Evolutionary conservation across 1,140 invertebrate genomes (phyloP).

Genomic region (Drosophila biarmipes): DNA sequence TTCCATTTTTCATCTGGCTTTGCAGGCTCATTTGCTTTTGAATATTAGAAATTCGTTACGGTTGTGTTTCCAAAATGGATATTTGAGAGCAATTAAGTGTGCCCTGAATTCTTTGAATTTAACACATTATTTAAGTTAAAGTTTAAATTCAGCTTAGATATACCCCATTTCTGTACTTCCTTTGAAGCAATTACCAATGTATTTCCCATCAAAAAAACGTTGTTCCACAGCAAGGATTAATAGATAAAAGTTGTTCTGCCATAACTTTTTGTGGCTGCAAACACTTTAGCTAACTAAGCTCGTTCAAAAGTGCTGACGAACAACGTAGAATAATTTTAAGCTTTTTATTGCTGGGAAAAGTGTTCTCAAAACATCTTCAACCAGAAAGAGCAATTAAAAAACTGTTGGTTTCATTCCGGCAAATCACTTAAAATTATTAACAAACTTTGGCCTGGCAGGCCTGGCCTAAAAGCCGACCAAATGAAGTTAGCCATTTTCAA

Average conservation of each 20-base stretch:
- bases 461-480: conserved; percentile 30
- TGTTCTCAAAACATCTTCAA: conserved; percentile 11
- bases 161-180: background rate
- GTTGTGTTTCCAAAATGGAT: background rate
- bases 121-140: too few relatives aligned
- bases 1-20: background rate
- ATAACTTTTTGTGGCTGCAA: background rate
- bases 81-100: background rate
- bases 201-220: background rate
- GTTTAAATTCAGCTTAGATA: background rate
- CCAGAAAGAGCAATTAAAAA: conserved; percentile 58
- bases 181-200: background rate
- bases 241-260: background rate
- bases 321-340: conserved; percentile 1
- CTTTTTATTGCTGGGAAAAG: too few relatives aligned
- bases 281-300: conserved; percentile 5
- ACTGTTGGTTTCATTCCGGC: conserved; percentile 53
- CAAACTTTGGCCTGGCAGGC: conserved; percentile 28
- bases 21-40: background rate
- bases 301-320: conserved; percentile 25
- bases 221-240: background rate
- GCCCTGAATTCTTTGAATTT: too few relatives aligned
- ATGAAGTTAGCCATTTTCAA: conserved; percentile 40
- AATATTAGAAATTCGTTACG: background rate
- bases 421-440: conserved; percentile 78